These are phyloP conservation scores for Athene noctua DNA, from an alignment of 2,113 vertebrate species.

Conservation along the genomic window DNA sequence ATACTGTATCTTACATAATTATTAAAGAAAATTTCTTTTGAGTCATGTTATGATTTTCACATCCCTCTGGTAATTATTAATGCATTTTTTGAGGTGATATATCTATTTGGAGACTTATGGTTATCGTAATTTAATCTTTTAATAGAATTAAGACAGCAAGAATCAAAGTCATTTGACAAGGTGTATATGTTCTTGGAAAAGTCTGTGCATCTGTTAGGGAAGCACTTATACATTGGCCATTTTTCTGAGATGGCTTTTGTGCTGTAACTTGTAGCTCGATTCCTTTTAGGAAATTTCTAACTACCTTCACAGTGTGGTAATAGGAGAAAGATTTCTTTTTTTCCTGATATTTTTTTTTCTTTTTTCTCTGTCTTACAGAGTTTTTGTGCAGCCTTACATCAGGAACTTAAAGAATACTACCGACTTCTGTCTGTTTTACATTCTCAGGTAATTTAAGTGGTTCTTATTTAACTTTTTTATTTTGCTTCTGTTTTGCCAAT, in stretches of 20 bases:
- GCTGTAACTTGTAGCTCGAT: not conserved
- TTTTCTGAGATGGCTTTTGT: not conserved
- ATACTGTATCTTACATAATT: not conserved
- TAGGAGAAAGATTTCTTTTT: not conserved
- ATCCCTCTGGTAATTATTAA: not conserved
- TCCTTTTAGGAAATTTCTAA: not conserved
- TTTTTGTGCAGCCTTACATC: slow-evolving; percentile 95
- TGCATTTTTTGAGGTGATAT: not conserved
- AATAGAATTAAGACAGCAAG: not conserved
- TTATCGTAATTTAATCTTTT: not conserved
- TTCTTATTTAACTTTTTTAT: not conserved
- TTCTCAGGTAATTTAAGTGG: slow-evolving; percentile 83
- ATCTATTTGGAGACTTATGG: not conserved
- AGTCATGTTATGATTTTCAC: not conserved
- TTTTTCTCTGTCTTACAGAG: slow-evolving; percentile 72
- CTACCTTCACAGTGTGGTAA: not conserved
- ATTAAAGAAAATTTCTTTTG: not conserved
- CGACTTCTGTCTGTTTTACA: slow-evolving; percentile 93
- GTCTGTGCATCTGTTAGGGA: not conserved
- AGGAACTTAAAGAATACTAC: slow-evolving; percentile 97
- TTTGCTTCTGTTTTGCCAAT: not conserved
- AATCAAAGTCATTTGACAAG: not conserved
- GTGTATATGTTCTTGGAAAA: not conserved
- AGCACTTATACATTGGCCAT: accelerated
- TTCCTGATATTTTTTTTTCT: not conserved